Base-by-base conservation (phyloP, 2,797 vertebrate genomes). In the Lepilemur septentrionalis region DNA sequence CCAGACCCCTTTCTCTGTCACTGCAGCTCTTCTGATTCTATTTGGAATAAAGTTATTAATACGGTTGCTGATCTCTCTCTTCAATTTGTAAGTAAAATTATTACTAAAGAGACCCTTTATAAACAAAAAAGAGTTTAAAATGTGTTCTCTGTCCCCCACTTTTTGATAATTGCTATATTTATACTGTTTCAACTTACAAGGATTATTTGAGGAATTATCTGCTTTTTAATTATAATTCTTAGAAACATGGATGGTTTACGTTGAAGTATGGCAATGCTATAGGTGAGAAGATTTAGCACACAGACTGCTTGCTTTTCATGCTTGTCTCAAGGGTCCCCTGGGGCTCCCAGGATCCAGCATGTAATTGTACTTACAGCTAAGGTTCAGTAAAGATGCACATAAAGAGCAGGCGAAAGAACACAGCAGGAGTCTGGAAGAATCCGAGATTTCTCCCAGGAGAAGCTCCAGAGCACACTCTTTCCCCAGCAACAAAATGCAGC, bases 171-270 rank as follows among this genome's bases (percentile, higher is more conserved):
- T 38, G 1, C 9, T 78, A 4, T 48, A 17, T 48, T 78, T 32
- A 67, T 30, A 15, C 30, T 20, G 61, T 84, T 94, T 72, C 79
- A 38, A 82, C 17, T 73, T 18, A 46, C 25, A 14, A 38, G 18
- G 10, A 28, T 89, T 81, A 48, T 70, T 82, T 82, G 63, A 63
- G 30, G 48, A 50, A 38, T 92, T 55, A 46, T 23, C 75, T 65
- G 30, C 10, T 48, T 43, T 89, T 55, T 38, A 9, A 46, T 43
- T 25, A 43, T 55, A 85, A 85, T 35, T 65, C 55, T 76, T 92
- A 32, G 46, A 70, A 63, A 63, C 57, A 28, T 9, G 63, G 25
- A n/a, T 15, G 14, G 28, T 52, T 32, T 9, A 12, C 65, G 12
- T 63, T 50, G 0, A 46, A 50, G 9, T 72, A 10, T 50, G 43